These are phyloP conservation scores for Barbus barbus DNA, from an alignment of 2,113 vertebrate genomes.

Conservation along the genomic window DNA sequence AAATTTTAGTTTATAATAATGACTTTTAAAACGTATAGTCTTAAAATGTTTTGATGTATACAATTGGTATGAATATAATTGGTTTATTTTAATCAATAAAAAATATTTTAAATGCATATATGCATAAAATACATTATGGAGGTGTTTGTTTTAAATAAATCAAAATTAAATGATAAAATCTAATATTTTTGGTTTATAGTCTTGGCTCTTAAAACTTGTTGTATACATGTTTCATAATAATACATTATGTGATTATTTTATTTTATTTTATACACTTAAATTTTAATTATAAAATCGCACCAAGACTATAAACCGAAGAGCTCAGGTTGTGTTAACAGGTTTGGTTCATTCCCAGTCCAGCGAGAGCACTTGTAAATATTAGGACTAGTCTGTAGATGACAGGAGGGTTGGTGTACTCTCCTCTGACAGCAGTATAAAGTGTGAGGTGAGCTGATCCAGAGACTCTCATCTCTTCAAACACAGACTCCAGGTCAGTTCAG, in stretches of 20 bases:
- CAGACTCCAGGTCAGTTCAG: background rate
- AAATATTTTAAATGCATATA: too few relatives aligned
- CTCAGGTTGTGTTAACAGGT: background rate
- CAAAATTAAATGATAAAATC: too few relatives aligned
- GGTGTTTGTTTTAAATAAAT: too few relatives aligned
- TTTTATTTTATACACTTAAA: too few relatives aligned
- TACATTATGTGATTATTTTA: background rate
- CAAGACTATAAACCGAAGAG: background rate
- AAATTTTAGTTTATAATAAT: too few relatives aligned
- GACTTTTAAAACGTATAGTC: too few relatives aligned
- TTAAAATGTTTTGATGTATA: too few relatives aligned
- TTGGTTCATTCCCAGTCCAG: background rate
- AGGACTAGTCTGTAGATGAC: background rate
- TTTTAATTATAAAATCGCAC: too few relatives aligned
- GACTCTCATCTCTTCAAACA: background rate
- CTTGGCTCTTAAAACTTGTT: too few relatives aligned
- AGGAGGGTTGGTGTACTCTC: background rate
- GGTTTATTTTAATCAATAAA: background rate
- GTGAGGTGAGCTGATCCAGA: conserved; percentile 58
- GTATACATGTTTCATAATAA: background rate
- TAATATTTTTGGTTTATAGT: background rate
- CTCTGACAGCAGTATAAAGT: conserved; percentile 56
- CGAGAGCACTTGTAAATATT: background rate
- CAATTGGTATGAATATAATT: too few relatives aligned
- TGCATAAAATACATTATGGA: background rate